Evolutionary conservation across 2,888 invertebrate genomes (phyloP), one percentile per base, ranked within the genome.

Genomic region (Andrena bucephala): DNA sequence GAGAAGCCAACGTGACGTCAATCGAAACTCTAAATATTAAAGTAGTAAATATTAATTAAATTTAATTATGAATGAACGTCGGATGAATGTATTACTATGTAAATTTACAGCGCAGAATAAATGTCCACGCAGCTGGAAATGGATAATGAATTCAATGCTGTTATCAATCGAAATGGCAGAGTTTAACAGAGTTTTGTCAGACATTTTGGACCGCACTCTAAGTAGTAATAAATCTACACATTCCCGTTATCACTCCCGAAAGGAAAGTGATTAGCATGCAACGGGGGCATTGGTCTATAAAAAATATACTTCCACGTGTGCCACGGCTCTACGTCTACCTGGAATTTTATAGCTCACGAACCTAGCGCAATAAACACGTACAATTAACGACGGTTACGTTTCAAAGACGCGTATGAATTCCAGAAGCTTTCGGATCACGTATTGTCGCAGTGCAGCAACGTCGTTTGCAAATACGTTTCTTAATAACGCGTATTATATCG

Each of bases 391-490:
- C 42, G 68, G 54, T 20, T 27, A 63, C 48, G 50, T 69, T 57
- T 48, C 33, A 36, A 68, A 78, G 63, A 24, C 57, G 36, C 57
- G 57, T 69, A 65, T 31, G 50, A 52, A 59, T 66, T 27, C 29
- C n/a, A 59, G 27, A 52, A 69, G 59, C 63, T 72, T 63, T 50
- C 36, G 69, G 27, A 76, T 72, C 80, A 72, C 71, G 80, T 76
- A 80, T 57, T 71, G 80, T 76, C 75, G 76, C 76, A 77, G 13
- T 73, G 72, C 81, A 50, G 79, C 33, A 59, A 68, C 59, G 67
- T 73, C 69, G 77, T 83, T 77, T 67, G 69, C 69, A 60, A 76
- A 65, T 50, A 77, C 27, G 27, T 16, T 69, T 73, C 77, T 72
- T 81, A 83, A 69, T 72, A 76, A 77, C 66, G 77, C 33, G 27